A percentile compares a stretch with the other conserved stretches of the same genome.
Conservation (phyloP, 2,888 invertebrate species). For the Exephanes ischioxanthus region DNA sequence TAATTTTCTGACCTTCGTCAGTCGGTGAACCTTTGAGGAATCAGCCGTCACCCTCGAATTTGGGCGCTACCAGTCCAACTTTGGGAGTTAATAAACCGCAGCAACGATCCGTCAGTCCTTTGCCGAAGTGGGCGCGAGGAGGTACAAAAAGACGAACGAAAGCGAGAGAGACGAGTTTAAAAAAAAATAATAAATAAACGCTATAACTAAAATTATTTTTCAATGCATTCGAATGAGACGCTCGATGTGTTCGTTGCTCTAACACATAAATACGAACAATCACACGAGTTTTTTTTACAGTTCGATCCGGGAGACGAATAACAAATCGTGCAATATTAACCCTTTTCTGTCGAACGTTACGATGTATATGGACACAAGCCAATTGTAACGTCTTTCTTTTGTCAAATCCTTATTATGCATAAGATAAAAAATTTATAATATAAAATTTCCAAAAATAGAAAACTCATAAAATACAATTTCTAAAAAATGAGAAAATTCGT, state of each 20-base stretch:
- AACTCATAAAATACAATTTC: too few species aligned
- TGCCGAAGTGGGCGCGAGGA: conserved; percentile 87
- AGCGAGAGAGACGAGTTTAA: not conserved
- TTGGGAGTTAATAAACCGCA: conserved; percentile 80
- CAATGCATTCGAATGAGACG: not conserved
- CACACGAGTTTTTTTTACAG: not conserved
- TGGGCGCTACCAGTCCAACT: conserved; percentile 84
- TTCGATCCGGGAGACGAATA: not conserved
- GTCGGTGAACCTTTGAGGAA: conserved; percentile 87
- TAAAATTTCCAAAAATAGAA: not conserved
- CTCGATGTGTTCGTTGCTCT: not conserved
- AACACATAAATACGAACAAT: not conserved
- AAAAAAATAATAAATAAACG: not conserved
- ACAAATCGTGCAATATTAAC: not conserved
- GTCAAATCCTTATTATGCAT: not conserved
- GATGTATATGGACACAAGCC: not conserved
- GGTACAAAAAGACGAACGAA: conserved; percentile 82
- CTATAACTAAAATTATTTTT: conserved; percentile 2
- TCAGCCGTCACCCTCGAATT: conserved; percentile 85
- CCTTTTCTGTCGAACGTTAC: not conserved
- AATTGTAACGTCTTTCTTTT: not conserved
- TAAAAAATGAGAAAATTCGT: too few species aligned
- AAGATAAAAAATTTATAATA: not conserved
- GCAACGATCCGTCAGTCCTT: conserved; percentile 86
- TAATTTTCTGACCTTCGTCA: conserved; percentile 72